These are phyloP conservation scores for Rugalucina vietnamica DNA, from an alignment of 2,888 invertebrate species.

Conservation along the genomic window DNA sequence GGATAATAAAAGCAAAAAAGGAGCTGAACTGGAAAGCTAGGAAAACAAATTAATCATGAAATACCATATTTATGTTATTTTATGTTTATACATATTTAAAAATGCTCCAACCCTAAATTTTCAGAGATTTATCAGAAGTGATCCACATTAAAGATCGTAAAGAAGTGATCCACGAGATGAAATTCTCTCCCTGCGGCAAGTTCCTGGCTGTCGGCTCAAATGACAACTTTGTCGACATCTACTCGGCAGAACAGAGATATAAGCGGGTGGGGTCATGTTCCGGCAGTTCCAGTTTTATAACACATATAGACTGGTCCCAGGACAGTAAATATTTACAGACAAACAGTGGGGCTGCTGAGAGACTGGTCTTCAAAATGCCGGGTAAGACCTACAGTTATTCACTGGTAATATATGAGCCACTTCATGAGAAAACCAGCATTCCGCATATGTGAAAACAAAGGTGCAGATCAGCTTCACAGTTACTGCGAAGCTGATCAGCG, in stretches of 20 bases:
- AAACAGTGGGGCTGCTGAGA: constrained; percentile 84
- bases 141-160: constrained; percentile 82
- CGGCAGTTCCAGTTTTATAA: constrained; percentile 84
- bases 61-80: too few species aligned
- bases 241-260: constrained; percentile 81
- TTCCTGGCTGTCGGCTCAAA: constrained; percentile 84
- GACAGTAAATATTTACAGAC: constrained; percentile 84
- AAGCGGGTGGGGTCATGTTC: constrained; percentile 82
- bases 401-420: too few species aligned
- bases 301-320: constrained; percentile 85
- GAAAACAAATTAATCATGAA: too few species aligned
- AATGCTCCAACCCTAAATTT: too few species aligned
- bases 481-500: too few species aligned
- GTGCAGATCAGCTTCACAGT: too few species aligned
- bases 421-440: too few species aligned
- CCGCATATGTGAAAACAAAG: too few species aligned
- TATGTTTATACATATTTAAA: too few species aligned
- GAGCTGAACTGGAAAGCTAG: too few species aligned
- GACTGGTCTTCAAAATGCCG: constrained; percentile 83
- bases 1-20: too few species aligned
- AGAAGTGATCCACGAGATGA: constrained; percentile 84
- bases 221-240: constrained; percentile 84
- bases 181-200: constrained; percentile 84
- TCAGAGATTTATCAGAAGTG: constrained; percentile 83
- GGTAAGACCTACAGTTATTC: constrained; percentile 75